Base-by-base conservation (phyloP, 2,113 vertebrate genomes). In the Pelmatolapia mariae region DNA sequence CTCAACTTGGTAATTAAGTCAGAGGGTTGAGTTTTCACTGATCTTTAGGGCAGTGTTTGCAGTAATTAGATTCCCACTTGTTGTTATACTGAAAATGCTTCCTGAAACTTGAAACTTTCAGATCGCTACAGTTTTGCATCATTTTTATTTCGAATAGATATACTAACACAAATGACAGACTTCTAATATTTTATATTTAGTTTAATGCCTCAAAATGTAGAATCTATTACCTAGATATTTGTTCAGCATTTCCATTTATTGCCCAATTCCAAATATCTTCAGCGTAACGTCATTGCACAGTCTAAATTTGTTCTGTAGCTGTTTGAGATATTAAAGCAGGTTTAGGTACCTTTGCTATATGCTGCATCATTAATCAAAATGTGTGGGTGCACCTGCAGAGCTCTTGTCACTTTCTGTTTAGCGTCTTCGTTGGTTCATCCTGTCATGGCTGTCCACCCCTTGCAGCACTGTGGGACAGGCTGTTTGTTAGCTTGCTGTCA, bases 391-490 rank as follows among this genome's bases (percentile, higher is more conserved):
- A 89, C 87, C 86, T 87, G 81, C 88, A 43, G 24, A 40, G 80
- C 87, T 80, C 63, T 24, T 81, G 84, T 93, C 73, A 83, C 88
- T 40, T 89, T 52, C 10, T 68, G 47, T 91, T 78, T 19, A 57
- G 59, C 8, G 9, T 63, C 81, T 33, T 84, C 40, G 10, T 3
- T 7, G n/a, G 5, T 24, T 22, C 4, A 3, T 54, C 80, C 73
- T 71, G 76, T 91, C 90, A 86, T 43, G 89, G 59, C 85, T 80
- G 86, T 86, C 83, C 83, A 50, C 80, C 76, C 85, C n/a, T 57
- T 4, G 31, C 16, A 38, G 54, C 53, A 2, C 73, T 26, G 43
- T 33, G 54, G 36, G 82, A 81, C 52, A 61, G 81, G 16, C 63
- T 81, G 82, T 68, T 79, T 56, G 76, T 73, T 81, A 12, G 24